phyloP scores from a whole-genome alignment of 2,797 vertebrate genomes.

The Melanogrammus aeglefinus region DNA sequence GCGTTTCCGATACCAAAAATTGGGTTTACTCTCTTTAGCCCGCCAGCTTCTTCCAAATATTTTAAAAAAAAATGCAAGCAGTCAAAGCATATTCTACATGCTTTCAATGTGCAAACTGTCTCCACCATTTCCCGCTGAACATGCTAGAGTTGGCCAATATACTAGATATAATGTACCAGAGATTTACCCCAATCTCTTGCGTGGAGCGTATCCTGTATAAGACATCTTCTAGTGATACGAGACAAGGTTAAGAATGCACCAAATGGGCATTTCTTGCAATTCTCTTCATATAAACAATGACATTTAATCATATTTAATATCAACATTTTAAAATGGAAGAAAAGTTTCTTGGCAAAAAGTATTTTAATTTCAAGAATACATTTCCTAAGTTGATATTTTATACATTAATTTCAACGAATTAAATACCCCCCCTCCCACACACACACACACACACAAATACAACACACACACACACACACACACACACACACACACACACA shows the following conservation, averaged over 20 bases:
- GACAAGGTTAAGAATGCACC: background rate
- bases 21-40: background rate
- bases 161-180: background rate
- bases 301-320: background rate
- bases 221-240: background rate
- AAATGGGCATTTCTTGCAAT: background rate
- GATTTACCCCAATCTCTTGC: background rate
- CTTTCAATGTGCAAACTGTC: too few relatives aligned
- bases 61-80: too few relatives aligned
- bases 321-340: background rate
- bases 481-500: background rate
- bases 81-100: too few relatives aligned
- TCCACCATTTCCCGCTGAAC: background rate
- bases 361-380: background rate
- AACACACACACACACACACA: background rate
- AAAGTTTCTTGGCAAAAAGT: background rate
- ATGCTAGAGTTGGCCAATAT: background rate
- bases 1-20: too few relatives aligned
- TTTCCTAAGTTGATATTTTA: background rate
- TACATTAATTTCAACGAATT: too few relatives aligned
- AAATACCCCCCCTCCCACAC: too few relatives aligned
- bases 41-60: too few relatives aligned
- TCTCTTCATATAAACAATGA: background rate
- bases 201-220: background rate
- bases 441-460: constrained; percentile 5